Evolutionary conservation across 2,888 invertebrate species (phyloP).

Genomic region (Leucania comma): DNA sequence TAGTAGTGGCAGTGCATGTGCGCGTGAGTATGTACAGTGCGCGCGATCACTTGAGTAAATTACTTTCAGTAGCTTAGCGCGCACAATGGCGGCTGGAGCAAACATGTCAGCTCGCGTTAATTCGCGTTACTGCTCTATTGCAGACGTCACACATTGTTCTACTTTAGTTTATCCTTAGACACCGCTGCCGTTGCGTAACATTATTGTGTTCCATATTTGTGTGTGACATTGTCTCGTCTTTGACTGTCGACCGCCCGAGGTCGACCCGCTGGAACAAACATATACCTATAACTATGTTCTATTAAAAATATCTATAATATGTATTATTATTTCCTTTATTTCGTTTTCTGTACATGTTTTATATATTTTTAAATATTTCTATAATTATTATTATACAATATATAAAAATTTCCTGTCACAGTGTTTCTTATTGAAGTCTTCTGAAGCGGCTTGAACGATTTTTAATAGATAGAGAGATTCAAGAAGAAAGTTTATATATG

Average conservation of each 20-base stretch:
- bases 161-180: constrained; percentile 37
- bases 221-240: constrained; percentile 57
- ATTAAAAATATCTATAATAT: too few relatives aligned
- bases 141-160: constrained; percentile 57
- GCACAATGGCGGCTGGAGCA: constrained; percentile 60
- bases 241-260: constrained; percentile 23
- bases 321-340: too few relatives aligned
- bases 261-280: constrained; percentile 23
- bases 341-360: too few relatives aligned
- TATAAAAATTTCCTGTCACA: too few relatives aligned
- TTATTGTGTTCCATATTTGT: constrained; percentile 13
- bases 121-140: constrained; percentile 64
- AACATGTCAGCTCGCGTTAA: constrained; percentile 62
- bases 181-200: constrained; percentile 36
- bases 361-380: too few relatives aligned
- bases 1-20: constrained; percentile 21
- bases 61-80: constrained; percentile 69
- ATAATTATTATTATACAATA: too few relatives aligned
- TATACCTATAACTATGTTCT: too few relatives aligned
- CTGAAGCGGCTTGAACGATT: too few relatives aligned
- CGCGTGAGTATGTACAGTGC: constrained; percentile 68
- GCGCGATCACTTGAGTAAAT: constrained; percentile 86
- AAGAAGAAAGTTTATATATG: too few relatives aligned
- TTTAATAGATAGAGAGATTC: too few relatives aligned
- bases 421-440: too few relatives aligned